Evolutionary conservation across 2,113 vertebrate genomes (phyloP).

Genomic region (Ancistrus triradiatus): DNA sequence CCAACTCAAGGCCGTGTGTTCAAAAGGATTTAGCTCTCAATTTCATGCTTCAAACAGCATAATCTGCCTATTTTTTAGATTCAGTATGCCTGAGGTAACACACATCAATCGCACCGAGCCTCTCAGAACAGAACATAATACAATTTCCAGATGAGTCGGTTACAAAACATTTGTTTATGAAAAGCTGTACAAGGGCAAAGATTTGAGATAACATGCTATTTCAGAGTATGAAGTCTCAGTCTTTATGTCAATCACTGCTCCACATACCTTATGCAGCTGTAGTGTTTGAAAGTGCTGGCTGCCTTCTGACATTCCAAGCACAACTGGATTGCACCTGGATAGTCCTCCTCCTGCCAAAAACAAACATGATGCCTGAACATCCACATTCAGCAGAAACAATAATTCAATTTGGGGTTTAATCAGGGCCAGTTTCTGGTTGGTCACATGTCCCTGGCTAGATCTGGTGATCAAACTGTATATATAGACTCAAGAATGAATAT

Average conservation of each 20-base stretch:
- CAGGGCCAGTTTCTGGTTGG: too few species aligned
- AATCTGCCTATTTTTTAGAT: background rate
- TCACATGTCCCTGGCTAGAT: too few species aligned
- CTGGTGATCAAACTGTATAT: too few species aligned
- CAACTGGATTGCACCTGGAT: conserved; percentile 95
- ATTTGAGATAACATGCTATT: background rate
- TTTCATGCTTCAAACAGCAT: background rate
- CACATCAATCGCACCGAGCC: background rate
- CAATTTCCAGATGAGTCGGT: background rate
- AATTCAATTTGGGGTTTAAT: too few species aligned
- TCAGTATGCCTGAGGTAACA: background rate
- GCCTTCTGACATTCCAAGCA: conserved; percentile 97
- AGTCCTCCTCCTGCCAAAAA: conserved; percentile 87
- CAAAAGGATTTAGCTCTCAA: conserved; percentile 1
- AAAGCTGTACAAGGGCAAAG: background rate
- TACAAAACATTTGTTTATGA: background rate
- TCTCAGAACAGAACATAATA: background rate
- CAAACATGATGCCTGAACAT: background rate
- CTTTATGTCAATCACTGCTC: background rate
- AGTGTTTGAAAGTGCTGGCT: conserved; percentile 98
- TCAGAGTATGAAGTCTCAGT: background rate
- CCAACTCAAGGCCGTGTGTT: conserved; percentile 3
- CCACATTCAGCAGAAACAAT: too few species aligned
- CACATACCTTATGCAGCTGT: conserved; percentile 96
- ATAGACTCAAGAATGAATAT: too few species aligned